Conservation (phyloP, 2,113 vertebrate species). For the Peromyscus leucopus region DNA sequence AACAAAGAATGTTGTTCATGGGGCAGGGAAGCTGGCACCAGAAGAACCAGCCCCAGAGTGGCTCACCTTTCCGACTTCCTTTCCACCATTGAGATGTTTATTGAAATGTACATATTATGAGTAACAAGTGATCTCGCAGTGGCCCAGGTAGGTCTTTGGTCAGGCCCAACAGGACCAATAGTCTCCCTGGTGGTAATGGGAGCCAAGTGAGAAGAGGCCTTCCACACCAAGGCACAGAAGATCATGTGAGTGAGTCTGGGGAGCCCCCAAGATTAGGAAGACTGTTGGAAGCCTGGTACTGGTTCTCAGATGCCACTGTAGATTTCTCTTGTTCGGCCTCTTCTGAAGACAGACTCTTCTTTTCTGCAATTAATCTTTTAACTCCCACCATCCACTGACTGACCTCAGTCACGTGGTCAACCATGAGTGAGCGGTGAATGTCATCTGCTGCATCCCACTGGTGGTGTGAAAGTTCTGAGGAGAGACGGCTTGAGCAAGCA, state of each 20-base stretch:
- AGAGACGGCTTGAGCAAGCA: constrained; percentile 62
- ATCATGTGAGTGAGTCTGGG: neutral
- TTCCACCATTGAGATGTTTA: constrained; percentile 69
- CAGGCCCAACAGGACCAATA: constrained; percentile 14
- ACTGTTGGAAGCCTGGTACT: constrained; percentile 47
- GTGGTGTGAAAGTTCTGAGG: constrained; percentile 89
- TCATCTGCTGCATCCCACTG: constrained; percentile 94
- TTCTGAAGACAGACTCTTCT: constrained; percentile 86
- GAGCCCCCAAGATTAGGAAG: constrained; percentile 50
- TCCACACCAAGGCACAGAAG: constrained; percentile 18
- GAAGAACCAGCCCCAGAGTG: neutral
- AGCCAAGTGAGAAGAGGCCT: constrained; percentile 50
- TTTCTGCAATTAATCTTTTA: constrained; percentile 96
- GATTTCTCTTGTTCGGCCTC: constrained; percentile 45
- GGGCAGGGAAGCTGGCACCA: neutral
- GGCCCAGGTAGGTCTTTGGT: constrained; percentile 2
- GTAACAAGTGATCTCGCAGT: constrained; percentile 56
- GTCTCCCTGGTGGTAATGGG: constrained; percentile 43
- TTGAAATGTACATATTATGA: constrained; percentile 68
- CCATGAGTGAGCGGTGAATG: constrained; percentile 95
- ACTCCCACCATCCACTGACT: constrained; percentile 98
- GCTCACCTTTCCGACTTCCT: constrained; percentile 16
- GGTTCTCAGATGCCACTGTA: constrained; percentile 49
- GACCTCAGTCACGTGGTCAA: constrained; percentile 96
- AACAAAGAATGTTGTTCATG: neutral